phyloP scores from a whole-genome alignment of 1,140 invertebrate species.

The Periplaneta americana region DNA sequence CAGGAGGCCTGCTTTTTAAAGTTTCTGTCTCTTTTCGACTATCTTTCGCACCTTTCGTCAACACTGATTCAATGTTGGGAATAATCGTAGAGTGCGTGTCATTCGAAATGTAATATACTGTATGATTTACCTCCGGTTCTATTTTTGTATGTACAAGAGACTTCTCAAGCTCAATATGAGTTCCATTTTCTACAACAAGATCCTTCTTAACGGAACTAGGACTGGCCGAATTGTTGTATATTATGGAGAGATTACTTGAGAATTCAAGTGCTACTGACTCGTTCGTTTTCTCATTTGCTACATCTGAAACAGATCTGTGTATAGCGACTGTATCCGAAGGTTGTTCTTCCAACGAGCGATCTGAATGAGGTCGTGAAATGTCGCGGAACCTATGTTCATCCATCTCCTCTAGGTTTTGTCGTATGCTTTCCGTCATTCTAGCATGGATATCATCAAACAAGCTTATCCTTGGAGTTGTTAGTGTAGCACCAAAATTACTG shows the following conservation, averaged over 20 bases:
- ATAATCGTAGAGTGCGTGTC: not conserved
- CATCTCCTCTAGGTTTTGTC: slow-evolving; percentile 3
- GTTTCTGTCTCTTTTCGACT: not conserved
- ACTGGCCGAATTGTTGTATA: not conserved
- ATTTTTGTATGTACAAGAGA: not conserved
- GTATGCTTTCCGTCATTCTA: not conserved
- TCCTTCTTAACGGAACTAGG: not conserved
- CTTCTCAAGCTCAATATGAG: not conserved
- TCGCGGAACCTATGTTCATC: not conserved
- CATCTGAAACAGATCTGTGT: not conserved
- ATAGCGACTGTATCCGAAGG: not conserved
- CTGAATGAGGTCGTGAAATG: not conserved
- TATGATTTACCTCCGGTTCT: not conserved
- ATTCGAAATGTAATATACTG: not conserved
- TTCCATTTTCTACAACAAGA: slow-evolving; percentile 1
- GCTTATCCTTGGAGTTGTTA: not conserved
- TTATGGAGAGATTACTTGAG: not conserved
- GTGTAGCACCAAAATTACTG: not conserved
- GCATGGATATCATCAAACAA: slow-evolving; percentile 1
- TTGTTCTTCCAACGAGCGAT: not conserved
- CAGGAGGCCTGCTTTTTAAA: not conserved
- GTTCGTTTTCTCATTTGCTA: not conserved
- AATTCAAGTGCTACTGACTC: not conserved
- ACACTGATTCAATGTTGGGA: not conserved
- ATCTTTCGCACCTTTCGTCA: too few relatives aligned